Evolutionary conservation across 2,888 invertebrate genomes (phyloP).

Genomic region (Apodemia hepburni): DNA sequence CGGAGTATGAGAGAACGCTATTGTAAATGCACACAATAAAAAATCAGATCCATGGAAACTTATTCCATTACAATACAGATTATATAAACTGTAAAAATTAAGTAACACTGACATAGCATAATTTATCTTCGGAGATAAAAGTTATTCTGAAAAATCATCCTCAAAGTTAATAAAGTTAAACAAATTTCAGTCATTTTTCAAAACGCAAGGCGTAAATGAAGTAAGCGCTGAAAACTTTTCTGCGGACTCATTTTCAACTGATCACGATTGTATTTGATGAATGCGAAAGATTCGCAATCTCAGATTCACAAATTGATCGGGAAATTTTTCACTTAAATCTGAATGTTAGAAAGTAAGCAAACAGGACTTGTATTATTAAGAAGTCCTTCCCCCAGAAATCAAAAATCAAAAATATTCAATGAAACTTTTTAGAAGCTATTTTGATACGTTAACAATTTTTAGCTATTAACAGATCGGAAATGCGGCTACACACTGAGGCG

Average conservation of each 20-base stretch:
- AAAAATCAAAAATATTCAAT: too few species aligned
- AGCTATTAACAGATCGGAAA: too few species aligned
- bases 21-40: too few species aligned
- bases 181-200: slow-evolving; percentile 23
- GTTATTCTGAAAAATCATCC: slow-evolving; percentile 21
- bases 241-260: slow-evolving; percentile 18
- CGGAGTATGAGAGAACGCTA: too few species aligned
- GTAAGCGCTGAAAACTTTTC: slow-evolving; percentile 19
- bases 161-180: slow-evolving; percentile 18
- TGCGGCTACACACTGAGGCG: too few species aligned
- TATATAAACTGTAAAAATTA: slow-evolving; percentile 1
- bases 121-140: slow-evolving; percentile 16
- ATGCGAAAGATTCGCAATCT: slow-evolving; percentile 2
- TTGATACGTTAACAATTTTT: too few species aligned
- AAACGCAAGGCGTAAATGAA: slow-evolving; percentile 17
- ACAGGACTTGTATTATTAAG: too few species aligned
- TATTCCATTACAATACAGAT: too few species aligned
- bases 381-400: too few species aligned
- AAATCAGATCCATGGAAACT: too few species aligned
- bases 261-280: slow-evolving; percentile 15
- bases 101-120: slow-evolving; percentile 16
- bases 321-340: neutral
- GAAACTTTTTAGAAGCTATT: too few species aligned
- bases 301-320: neutral
- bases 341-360: too few species aligned